Evolutionary conservation across 2,888 invertebrate species (phyloP), one percentile per base, ranked within the genome.

Genomic region (Patella pellucida): DNA sequence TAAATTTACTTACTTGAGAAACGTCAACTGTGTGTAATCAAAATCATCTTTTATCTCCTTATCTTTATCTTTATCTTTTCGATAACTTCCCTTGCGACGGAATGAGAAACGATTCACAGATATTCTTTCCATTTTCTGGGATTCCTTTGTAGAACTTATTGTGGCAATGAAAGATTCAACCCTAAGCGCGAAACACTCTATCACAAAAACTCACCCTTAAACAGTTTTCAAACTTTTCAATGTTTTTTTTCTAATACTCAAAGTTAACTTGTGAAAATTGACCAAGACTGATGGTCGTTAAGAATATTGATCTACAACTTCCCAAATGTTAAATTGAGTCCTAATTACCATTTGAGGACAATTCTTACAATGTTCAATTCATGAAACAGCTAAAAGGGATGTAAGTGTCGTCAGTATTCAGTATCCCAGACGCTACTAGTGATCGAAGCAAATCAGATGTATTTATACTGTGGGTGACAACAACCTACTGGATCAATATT

Each of bases 91-190:
- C 73, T 88, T 89, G 3, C 88, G 78, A 19, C 87, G 84, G 77
- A 89, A 88, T 12, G 89, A 89, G 69, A 89, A 87, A 41, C 89
- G 78, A 27, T 84, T 85, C n/a, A 88, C 87, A 0, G 86, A 85
- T 54, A 89, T 88, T 70, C 87, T 78, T 76, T 89, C 89, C 89
- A 89, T 89, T 4, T 4, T 62, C n/a, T 51, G 52, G 54, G 41
- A 27, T 68, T 69, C 54, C 15, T 67, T 19, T 69, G 52, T 67
- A 19, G n/a, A 54, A 69, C 69, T 69, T 23, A 62, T 62, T 50
- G 19, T 70, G 70, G 7, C 52, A 19, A 68, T 27, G 19, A 31
- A 27, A 68, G 19, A 14, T n/a, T 23, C 68, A 68, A 31, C 11
- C 41, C 41, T 41, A 41, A 41, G 7, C 9, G 41, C 41, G 9